Evolutionary conservation across 1,140 invertebrate species (phyloP).

Genomic region (Solenopsis invicta): DNA sequence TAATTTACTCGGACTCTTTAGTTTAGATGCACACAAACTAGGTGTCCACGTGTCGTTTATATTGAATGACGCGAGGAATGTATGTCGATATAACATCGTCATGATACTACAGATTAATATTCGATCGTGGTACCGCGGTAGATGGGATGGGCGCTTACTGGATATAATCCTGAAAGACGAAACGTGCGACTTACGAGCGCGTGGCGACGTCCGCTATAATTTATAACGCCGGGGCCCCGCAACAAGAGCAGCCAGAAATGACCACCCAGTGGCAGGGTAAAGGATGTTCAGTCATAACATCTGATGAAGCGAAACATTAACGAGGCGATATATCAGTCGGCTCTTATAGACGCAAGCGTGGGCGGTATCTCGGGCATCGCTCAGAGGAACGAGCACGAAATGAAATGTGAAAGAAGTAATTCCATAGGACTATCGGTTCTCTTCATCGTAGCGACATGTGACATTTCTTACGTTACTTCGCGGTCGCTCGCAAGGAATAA

Average conservation of each 20-base stretch:
- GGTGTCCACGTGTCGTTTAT: conserved; percentile 14
- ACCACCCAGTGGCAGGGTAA: conserved; percentile 85
- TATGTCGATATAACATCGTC: conserved; percentile 49
- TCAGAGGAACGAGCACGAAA: conserved; percentile 79
- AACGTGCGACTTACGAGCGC: conserved; percentile 67
- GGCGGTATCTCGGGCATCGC: conserved; percentile 82
- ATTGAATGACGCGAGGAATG: not conserved
- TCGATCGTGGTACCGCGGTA: conserved; percentile 30
- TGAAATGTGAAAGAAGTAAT: conserved; percentile 81
- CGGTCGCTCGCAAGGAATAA: not conserved
- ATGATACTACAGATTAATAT: conserved; percentile 59
- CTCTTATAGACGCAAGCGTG: conserved; percentile 76
- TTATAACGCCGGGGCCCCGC: conserved; percentile 83
- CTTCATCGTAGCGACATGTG: conserved; percentile 67
- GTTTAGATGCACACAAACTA: conserved; percentile 2
- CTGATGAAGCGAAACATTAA: conserved; percentile 86
- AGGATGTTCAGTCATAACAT: conserved; percentile 85
- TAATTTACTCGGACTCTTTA: conserved; percentile 25
- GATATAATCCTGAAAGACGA: conserved; percentile 68
- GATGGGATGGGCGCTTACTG: conserved; percentile 28
- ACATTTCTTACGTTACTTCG: conserved; percentile 52
- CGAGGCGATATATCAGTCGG: conserved; percentile 85
- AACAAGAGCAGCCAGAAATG: conserved; percentile 84
- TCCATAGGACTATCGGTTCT: conserved; percentile 68
- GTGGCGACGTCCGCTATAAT: conserved; percentile 77